Conservation (phyloP, 2,113 vertebrate species). For the Chamaea fasciata region DNA sequence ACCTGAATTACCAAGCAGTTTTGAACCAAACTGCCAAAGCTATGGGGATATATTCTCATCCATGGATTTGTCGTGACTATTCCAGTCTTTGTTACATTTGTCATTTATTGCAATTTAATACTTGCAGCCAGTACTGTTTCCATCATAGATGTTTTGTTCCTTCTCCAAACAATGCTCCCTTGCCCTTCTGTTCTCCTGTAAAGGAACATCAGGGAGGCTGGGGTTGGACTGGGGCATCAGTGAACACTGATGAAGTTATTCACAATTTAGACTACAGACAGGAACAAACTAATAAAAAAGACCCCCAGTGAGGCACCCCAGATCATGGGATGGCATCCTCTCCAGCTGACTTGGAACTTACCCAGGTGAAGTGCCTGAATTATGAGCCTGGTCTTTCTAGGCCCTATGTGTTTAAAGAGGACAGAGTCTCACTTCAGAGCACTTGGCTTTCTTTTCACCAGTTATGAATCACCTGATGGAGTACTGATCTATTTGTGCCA, state of each 20-base stretch:
- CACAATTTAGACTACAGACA: not conserved
- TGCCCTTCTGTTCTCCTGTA: not conserved
- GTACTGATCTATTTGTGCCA: not conserved
- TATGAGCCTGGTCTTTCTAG: not conserved
- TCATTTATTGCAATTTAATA: not conserved
- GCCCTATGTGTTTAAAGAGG: not conserved
- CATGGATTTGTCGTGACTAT: not conserved
- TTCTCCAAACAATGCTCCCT: not conserved
- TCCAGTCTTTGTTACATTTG: not conserved
- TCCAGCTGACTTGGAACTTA: not conserved
- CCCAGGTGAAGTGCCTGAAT: not conserved
- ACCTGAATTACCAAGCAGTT: not conserved
- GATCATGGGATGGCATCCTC: not conserved
- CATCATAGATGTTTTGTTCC: not conserved
- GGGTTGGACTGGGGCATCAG: not conserved
- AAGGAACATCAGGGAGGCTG: not conserved
- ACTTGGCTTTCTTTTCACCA: not conserved
- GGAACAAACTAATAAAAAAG: not conserved
- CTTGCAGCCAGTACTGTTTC: not conserved
- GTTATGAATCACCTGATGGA: not conserved
- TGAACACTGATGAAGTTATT: not conserved
- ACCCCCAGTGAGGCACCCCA: not conserved
- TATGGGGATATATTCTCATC: slow-evolving; percentile 3
- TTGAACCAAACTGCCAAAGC: not conserved
- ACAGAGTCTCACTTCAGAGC: not conserved